Evolutionary conservation across 2,113 vertebrate species (phyloP), one percentile per base, ranked within the genome.

Genomic region (Pyxicephalus adspersus): DNA sequence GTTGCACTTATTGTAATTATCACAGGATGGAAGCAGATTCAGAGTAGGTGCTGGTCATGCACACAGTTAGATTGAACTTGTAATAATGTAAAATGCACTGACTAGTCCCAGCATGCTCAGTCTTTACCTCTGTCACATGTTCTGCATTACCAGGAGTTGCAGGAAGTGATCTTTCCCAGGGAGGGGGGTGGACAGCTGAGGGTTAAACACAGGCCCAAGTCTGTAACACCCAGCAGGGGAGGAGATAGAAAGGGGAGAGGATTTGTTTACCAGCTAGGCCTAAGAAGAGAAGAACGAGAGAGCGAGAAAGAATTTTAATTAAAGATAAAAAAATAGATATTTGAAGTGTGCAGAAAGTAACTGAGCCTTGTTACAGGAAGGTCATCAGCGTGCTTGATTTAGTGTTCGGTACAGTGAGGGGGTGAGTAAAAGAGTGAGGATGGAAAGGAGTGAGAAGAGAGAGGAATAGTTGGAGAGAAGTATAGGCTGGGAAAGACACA

Each of bases 191-290:
- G 76, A 22, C 66, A 81, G 64, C 55, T 52, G 70, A 75, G 80
- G 80, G 80, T 81, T 75, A 81, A 74, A 65, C 52, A 55, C 54
- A 64, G 80, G 80, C 80, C 80, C 60, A 66, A 75, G 71, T 65
- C 80, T 81, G 80, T 74, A 81, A 81, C 80, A 75, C 80, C 80
- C 80, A 81, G 80, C 80, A 81, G 79, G 80, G 80, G 83, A 66
- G 66, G 76, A 73, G 76, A 71, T 72, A 78, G 67, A 68, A 72
- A 61, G 74, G 80, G 64, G 72, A 75, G 72, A 65, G 67, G 83
- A 76, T 81, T 80, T 81, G 80, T 81, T 81, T 81, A 81, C 80
- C 80, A 81, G 80, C 80, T 81, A 81, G 80, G 80, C 80, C 80
- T 61, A 81, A 81, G 79, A 65, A 81, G 79, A 61, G 71, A 13